Base-by-base conservation (phyloP, 1,140 invertebrate genomes). In the Habropoda laboriosa region DNA sequence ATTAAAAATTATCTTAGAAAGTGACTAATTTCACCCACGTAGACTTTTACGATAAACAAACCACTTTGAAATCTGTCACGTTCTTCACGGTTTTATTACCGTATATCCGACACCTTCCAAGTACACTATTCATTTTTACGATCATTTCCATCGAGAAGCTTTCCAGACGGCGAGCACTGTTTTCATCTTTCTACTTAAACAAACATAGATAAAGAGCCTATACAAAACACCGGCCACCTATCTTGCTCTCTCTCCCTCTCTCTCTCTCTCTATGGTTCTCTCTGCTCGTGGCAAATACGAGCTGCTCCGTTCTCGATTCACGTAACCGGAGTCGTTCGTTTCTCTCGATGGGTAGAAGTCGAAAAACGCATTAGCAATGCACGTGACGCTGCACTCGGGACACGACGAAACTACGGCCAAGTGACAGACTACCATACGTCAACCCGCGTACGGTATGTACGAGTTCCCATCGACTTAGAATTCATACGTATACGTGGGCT, bases 311-410 rank as follows among this genome's bases (percentile, higher is more conserved):
- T 76, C 7, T 24, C 63, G 51, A 67, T 73, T 53, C 60, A 51
- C 61, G 49, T 67, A 58, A 49, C 30, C 38, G 16, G 24, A 61
- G 75, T 68, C 49, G 64, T 51, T 47, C 58, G 70, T 79, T 75
- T 57, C 76, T 66, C 77, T 53, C 77, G 35, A 27, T 57, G 53
- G 57, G 27, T 38, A 47, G 42, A 72, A 86, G 55, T 57, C 38
- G 87, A 85, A 85, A 88, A 87, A 64, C 76, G 81, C 85, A 88
- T 90, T 89, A 90, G 77, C 76, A 81, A 90, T 89, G 81, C 89
- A 87, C 86, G 89, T 89, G 88, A 89, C 88, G 71, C 38, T 72
- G 60, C 67, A 70, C 76, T 58, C n/a, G 66, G 57, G 70, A 86
- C 61, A 71, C 32, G 55, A 71, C 32, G 55, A 49, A 60, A 71